Conservation (phyloP, 2,888 invertebrate species). For the Torymus texanus region DNA sequence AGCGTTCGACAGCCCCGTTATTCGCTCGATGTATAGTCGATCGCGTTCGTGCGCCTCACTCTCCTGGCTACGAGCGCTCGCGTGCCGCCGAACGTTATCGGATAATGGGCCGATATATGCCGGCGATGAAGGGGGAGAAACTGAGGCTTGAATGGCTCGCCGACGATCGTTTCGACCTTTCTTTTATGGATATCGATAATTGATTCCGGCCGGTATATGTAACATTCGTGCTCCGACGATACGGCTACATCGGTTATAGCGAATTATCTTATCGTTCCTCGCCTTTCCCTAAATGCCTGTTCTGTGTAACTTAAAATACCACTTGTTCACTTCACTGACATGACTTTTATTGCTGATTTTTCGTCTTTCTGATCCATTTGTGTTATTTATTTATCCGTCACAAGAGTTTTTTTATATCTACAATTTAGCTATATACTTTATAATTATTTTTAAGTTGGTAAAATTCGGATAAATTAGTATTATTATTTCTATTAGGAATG, state of each 20-base stretch:
- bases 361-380: too few species aligned
- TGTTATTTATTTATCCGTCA: too few species aligned
- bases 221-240: background rate
- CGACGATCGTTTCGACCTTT: constrained; percentile 46
- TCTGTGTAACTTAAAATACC: too few species aligned
- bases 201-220: constrained; percentile 57
- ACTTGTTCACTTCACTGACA: too few species aligned
- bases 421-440: too few species aligned
- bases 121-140: background rate
- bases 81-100: constrained; percentile 62
- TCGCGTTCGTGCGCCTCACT: too few species aligned
- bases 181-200: constrained; percentile 63
- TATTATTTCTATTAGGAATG: too few species aligned
- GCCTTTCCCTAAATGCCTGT: background rate
- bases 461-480: too few species aligned
- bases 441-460: too few species aligned
- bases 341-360: background rate
- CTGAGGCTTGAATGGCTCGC: constrained; percentile 28
- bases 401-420: too few species aligned
- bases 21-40: background rate
- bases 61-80: constrained; percentile 41
- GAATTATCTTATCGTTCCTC: constrained; percentile 26
- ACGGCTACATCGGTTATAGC: background rate
- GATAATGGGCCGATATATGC: constrained; percentile 57
- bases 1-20: constrained; percentile 50